phyloP scores from a whole-genome alignment of 2,888 invertebrate genomes.

The Plusia festucae region DNA sequence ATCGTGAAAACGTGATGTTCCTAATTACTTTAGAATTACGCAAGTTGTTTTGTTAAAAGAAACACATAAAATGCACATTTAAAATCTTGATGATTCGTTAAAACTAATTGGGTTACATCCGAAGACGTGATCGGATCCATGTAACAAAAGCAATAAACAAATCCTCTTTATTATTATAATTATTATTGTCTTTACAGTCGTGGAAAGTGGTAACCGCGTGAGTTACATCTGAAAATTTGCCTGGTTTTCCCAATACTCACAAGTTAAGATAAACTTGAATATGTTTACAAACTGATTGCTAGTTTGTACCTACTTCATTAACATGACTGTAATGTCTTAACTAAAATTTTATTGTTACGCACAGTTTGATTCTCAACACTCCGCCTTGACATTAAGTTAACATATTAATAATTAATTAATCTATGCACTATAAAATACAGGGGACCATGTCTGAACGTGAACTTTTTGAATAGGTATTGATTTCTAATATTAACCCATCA shows the following conservation, averaged over 20 bases:
- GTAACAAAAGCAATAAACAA: conserved; percentile 1
- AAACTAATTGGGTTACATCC: conserved; percentile 6
- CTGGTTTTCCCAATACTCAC: background rate
- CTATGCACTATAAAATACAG: no score
- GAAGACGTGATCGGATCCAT: conserved; percentile 18
- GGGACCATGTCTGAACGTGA: no score
- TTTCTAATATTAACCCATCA: background rate
- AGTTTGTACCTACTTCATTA: background rate
- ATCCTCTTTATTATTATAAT: background rate
- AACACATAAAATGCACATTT: conserved; percentile 10
- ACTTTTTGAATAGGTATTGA: no score
- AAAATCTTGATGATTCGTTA: conserved; percentile 12
- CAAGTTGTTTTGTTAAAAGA: conserved; percentile 16
- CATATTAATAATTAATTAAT: background rate
- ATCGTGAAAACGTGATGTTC: conserved; percentile 12
- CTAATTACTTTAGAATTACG: conserved; percentile 17
- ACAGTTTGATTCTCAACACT: conserved; percentile 1
- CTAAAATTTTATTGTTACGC: background rate
- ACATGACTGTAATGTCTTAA: background rate
- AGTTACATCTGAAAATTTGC: background rate
- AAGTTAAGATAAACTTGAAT: background rate
- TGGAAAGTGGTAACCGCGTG: no score
- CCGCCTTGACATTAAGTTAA: background rate
- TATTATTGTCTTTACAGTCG: background rate
- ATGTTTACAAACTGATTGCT: background rate